These are phyloP conservation scores for Bradynema listronoti DNA, from an alignment of 1,140 invertebrate species.

Conservation along the genomic window DNA sequence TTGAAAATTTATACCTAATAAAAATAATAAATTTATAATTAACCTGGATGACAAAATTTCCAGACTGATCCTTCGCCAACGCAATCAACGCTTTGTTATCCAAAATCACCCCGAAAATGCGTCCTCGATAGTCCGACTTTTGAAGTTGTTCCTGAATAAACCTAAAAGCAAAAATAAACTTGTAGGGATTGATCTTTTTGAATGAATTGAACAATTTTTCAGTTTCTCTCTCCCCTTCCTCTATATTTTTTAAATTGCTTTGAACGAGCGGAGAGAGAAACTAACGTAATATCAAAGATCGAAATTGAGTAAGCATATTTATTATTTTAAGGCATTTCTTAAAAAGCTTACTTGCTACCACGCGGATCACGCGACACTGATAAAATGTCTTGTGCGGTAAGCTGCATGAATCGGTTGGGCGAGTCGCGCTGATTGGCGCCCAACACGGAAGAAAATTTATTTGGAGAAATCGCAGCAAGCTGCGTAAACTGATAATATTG, in stretches of 20 bases:
- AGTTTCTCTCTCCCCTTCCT: background rate
- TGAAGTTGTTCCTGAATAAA: background rate
- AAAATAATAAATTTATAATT: background rate
- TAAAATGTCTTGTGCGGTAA: background rate
- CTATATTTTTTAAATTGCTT: background rate
- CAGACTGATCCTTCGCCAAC: background rate
- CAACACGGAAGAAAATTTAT: too few relatives aligned
- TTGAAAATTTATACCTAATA: background rate
- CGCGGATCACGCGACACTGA: background rate
- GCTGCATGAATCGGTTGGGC: too few relatives aligned
- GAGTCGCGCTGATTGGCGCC: too few relatives aligned
- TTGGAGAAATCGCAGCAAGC: too few relatives aligned
- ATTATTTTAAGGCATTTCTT: background rate
- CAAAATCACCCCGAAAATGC: background rate
- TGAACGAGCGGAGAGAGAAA: background rate
- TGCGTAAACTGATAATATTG: too few relatives aligned
- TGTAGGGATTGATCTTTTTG: background rate
- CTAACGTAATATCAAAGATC: too few relatives aligned
- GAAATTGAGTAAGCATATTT: background rate
- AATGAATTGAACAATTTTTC: background rate
- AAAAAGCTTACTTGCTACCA: slow-evolving; percentile 1
- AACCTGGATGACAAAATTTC: slow-evolving; percentile 2
- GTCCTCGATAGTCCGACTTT: background rate
- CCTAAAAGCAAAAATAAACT: background rate
- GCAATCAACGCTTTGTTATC: background rate